These are phyloP conservation scores for Pseudochromis fuscus DNA, from an alignment of 2,797 vertebrate genomes.

Conservation along the genomic window DNA sequence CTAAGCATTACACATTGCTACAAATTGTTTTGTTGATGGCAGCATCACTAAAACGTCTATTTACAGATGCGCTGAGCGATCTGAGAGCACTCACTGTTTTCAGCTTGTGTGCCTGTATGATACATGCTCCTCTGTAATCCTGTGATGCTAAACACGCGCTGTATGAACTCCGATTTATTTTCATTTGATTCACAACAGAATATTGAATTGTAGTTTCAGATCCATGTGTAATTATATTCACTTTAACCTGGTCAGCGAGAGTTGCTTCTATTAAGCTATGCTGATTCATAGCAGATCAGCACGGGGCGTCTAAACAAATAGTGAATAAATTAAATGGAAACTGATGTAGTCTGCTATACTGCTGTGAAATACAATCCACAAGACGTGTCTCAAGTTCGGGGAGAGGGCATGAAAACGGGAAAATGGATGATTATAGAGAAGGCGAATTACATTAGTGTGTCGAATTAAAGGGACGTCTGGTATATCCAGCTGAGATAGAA, in stretches of 20 bases:
- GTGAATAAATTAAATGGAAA: slow-evolving; percentile 75
- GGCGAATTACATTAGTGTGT: slow-evolving; percentile 80
- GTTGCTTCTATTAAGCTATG: slow-evolving; percentile 52
- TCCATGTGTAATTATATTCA: slow-evolving; percentile 49
- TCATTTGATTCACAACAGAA: slow-evolving; percentile 53
- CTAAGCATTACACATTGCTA: slow-evolving; percentile 16
- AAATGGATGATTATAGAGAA: slow-evolving; percentile 82
- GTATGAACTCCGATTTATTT: slow-evolving; percentile 35
- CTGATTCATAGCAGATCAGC: slow-evolving; percentile 59
- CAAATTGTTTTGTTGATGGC: slow-evolving; percentile 10
- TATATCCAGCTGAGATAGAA: slow-evolving; percentile 79
- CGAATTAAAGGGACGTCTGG: slow-evolving; percentile 81
- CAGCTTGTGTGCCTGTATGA: slow-evolving; percentile 31
- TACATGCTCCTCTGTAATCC: slow-evolving; percentile 40
- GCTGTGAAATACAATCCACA: slow-evolving; percentile 79
- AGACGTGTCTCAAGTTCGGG: slow-evolving; percentile 75
- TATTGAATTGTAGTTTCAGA: slow-evolving; percentile 43
- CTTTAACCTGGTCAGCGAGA: slow-evolving; percentile 64
- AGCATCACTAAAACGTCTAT: slow-evolving; percentile 30
- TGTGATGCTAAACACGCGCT: slow-evolving; percentile 24
- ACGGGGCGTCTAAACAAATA: slow-evolving; percentile 75
- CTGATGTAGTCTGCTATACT: slow-evolving; percentile 66
- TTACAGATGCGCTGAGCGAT: slow-evolving; percentile 25
- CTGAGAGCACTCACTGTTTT: slow-evolving; percentile 25
- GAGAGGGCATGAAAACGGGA: slow-evolving; percentile 78